Base-by-base conservation (phyloP, 1,140 invertebrate genomes). In the Eumaeus atala region DNA sequence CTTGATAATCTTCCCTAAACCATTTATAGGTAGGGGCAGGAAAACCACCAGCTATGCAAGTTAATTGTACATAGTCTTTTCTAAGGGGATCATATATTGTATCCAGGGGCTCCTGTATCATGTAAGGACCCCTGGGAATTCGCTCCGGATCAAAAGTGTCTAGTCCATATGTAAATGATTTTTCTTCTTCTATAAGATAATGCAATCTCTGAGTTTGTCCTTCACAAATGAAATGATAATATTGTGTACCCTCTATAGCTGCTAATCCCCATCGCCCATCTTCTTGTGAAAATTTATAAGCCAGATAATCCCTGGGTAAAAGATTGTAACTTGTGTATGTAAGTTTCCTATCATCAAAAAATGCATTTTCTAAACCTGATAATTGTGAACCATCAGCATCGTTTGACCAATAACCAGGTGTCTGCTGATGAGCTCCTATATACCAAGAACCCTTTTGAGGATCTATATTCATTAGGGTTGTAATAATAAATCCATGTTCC, bases 1-100 rank as follows among this genome's bases (percentile, higher is more conserved):
- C 93, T 70, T 93, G 90, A 84, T 95, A 97, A 64, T 94, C 91
- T 89, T 97, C 96, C 69, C 93, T 92, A 71, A 91, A 98, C 97
- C 97, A 98, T 73, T 93, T 91, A 78, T 98, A 99, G 6, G 91
- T 93, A 0, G 97, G 95, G 10, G 94, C 91, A 3, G 97, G 97
- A 86, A 94, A 98, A 1, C 95, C 97, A 48, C 92, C 93, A 58
- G 96, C 96, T 53, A 95, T 86, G 85, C 96, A 98, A 65, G 92
- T 93, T 1, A 97, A 75, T 0, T 92, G 89, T 3, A 96, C 90
- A 87, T 95, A 91, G 71, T 96, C 93, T 38, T 90, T 91, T 74
- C 92, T 92, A n/a, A 92, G 91, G 7, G 93, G 88, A 88, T 97
- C 96, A 87, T 95, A 97, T 38, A 95, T 94, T 17, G 91, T 93